Conservation (phyloP, 2,113 vertebrate genomes). For the Tyto alba region DNA sequence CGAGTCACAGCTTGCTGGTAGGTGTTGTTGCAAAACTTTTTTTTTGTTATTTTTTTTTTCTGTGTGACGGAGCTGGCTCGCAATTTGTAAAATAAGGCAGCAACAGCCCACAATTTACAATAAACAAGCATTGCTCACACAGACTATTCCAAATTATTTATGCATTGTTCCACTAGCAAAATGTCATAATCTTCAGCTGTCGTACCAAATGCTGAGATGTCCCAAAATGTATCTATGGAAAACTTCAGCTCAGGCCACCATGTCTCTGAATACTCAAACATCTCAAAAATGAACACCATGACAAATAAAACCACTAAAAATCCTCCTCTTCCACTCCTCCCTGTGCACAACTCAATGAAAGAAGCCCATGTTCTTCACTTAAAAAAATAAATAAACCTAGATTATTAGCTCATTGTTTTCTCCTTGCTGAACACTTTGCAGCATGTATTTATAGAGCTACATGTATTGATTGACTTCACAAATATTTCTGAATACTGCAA, state of each 20-base stretch:
- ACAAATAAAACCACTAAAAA: neutral
- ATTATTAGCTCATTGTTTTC: neutral
- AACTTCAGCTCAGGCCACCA: neutral
- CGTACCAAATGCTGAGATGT: neutral
- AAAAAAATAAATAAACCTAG: neutral
- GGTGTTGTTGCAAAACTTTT: neutral
- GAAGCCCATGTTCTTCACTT: neutral
- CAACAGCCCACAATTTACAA: neutral
- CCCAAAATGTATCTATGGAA: neutral
- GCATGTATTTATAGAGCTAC: neutral
- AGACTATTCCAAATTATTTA: slow-evolving; percentile 5
- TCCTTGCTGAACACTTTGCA: neutral
- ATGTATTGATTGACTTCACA: neutral
- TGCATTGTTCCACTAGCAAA: neutral
- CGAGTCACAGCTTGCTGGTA: neutral
- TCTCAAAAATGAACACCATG: neutral
- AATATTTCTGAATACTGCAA: neutral
- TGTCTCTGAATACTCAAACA: neutral
- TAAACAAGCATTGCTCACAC: neutral
- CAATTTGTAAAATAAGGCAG: neutral
- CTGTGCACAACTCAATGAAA: neutral
- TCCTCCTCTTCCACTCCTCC: neutral
- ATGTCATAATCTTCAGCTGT: neutral
- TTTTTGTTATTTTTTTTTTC: neutral
- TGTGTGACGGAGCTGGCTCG: neutral